Evolutionary conservation across 2,113 vertebrate genomes (phyloP).

Genomic region (Ceuthmochares aereus): DNA sequence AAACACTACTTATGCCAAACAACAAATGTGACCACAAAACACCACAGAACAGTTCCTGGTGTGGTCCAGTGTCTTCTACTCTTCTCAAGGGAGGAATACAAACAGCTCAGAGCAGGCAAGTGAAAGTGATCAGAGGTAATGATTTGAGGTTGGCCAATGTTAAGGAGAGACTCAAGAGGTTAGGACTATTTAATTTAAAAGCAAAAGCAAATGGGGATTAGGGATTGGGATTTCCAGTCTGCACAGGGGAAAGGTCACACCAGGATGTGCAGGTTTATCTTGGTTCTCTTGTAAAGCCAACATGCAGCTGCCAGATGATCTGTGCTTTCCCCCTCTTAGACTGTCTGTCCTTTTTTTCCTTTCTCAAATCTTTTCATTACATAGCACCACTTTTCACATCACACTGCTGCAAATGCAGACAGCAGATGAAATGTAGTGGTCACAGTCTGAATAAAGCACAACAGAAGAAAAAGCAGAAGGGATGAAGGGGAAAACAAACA

Average conservation of each 20-base stretch:
- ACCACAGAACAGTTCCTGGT: not conserved
- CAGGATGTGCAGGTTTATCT: not conserved
- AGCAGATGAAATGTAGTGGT: not conserved
- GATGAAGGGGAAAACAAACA: not conserved
- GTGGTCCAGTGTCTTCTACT: not conserved
- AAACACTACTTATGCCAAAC: not conserved
- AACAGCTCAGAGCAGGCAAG: not conserved
- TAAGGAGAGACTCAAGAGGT: not conserved
- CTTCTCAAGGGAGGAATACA: not conserved
- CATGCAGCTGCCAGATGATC: not conserved
- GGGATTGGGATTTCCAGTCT: not conserved
- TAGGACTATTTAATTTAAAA: constrained; percentile 16
- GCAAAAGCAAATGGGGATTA: constrained; percentile 26
- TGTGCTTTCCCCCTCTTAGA: not conserved
- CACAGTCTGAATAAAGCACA: not conserved
- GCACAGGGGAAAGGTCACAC: not conserved
- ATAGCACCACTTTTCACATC: not conserved
- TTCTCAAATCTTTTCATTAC: not conserved
- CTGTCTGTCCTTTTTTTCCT: not conserved
- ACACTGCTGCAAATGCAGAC: not conserved
- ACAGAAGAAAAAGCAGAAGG: not conserved
- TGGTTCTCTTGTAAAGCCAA: not conserved
- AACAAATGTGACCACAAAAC: not conserved
- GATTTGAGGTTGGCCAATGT: not conserved
- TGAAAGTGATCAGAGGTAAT: not conserved